Base-by-base conservation (phyloP, 2,797 vertebrate species). In the Lates japonicus region DNA sequence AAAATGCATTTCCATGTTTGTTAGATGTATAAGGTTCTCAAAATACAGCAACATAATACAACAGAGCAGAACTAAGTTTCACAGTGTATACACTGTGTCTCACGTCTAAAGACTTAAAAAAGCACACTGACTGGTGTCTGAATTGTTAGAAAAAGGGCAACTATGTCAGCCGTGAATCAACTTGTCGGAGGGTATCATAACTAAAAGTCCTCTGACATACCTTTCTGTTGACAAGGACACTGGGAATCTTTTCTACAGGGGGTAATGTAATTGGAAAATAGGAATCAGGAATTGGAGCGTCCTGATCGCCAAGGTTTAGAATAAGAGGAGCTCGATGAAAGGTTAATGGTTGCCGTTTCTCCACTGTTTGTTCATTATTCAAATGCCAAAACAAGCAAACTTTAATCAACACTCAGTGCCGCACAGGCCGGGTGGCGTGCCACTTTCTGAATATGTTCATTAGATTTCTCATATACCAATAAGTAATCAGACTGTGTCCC, bases 391-490 rank as follows among this genome's bases (percentile, higher is more conserved):
- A 94, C 93, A 93, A 87, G 86, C 85, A 87, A 93, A 94, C 92
- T 94, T 94, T 95, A 96, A 96, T 96, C 95, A 96, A 86, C 69
- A 49, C 92, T 93, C 76, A 79, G 90, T 35, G 78, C 80, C 60
- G 72, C 90, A 81, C 87, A 93, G 85, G 85, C n/a, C 49, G 76
- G 88, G 86, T 93, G 90, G 90, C 77, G 76, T 85, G 87, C 87
- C 87, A 88, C 77, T 90, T 88, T 90, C 82, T 90, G 87, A 94
- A 94, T 93, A 89, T 90, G 91, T 94, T 96, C 93, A 94, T 94
- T 93, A 93, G 76, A 83, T 91, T 92, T 90, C 93, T 96, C 95
- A 95, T 95, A 94, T 95, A 93, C 95, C 95, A 96, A 96, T 96
- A 95, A 92, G 91, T 90, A 95, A 96, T 96, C 95, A 96, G 88